Evolutionary conservation across 2,113 vertebrate genomes (phyloP).

Genomic region (Lagopus muta): DNA sequence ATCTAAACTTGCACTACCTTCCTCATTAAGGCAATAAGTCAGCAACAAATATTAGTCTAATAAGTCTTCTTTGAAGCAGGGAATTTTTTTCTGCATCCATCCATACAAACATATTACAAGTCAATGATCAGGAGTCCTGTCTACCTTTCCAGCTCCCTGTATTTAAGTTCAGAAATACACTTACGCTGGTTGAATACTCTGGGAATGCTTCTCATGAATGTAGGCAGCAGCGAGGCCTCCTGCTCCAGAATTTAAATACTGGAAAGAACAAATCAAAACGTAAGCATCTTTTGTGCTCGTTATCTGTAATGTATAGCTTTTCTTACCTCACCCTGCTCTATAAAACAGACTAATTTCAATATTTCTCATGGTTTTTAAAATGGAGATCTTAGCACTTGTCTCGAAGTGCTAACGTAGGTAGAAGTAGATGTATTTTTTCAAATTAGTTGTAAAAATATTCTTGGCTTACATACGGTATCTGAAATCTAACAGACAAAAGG

Average conservation of each 20-base stretch:
- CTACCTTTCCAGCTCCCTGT: background rate
- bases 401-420: background rate
- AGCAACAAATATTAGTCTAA: background rate
- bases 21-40: background rate
- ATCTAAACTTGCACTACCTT: background rate
- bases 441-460: background rate
- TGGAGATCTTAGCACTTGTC: background rate
- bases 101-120: background rate
- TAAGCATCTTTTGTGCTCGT: background rate
- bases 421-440: conserved; percentile 25
- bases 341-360: background rate
- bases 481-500: background rate
- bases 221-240: conserved; percentile 91
- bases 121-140: background rate
- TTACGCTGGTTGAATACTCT: conserved; percentile 86
- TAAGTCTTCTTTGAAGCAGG: background rate
- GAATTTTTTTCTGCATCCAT: background rate
- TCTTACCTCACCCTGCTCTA: background rate
- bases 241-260: conserved; percentile 96
- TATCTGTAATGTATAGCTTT: background rate
- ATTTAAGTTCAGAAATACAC: conserved; percentile 56
- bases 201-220: conserved; percentile 89
- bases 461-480: background rate
- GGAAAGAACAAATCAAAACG: conserved; percentile 39
- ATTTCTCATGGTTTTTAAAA: conserved; percentile 20